Evolutionary conservation across 1,140 invertebrate genomes (phyloP), one percentile per base, ranked within the genome.

Genomic region (Nymphalis io): DNA sequence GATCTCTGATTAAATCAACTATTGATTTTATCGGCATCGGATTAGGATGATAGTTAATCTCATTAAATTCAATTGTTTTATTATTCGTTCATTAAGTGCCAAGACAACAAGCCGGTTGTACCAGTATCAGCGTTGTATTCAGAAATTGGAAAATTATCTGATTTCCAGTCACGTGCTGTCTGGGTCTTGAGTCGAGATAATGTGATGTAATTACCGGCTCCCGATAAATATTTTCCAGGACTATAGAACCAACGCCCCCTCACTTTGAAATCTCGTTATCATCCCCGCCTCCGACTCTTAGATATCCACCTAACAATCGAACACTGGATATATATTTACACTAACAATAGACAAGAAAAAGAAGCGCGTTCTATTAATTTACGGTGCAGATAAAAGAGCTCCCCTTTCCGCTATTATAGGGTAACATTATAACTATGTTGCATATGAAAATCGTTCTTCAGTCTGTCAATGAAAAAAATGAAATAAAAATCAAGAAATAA

Each of bases 101-200:
- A 5, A 23, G 40, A 62, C 39, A 51, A 48, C 44, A 51, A 61
- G 44, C 67, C 46, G 44, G 20, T 67, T 39, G 23, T 65, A 42
- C 20, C 44, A 53, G 18, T 63, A 70, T 65, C 61, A 60, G 20
- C 21, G 39, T 23, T 59, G 39, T 20, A 65, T n/a, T 53, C 63
- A 66, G 57, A 71, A 71, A 71, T 71, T 71, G 57, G 57, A 71
- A 71, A 66, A 60, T 71, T 71, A 71, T 71, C 69, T 66, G 69
- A 71, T 71, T 71, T 70, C 61, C 48, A 48, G 69, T 71, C 69
- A 71, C 69, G 69, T 71, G 58, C 55, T 60, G 57, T 60, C 69
- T 58, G 44, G 60, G 58, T 51, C 60, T 46, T 44, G 42, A 42
- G 51, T 33, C 55, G 57, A 66, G 69, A 61, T 71, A 71, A 71